Percentiles rank a stretch among this genome's conserved stretches.
phyloP scores from a whole-genome alignment of 2,888 invertebrate species.

The Mesochorus sp. region DNA sequence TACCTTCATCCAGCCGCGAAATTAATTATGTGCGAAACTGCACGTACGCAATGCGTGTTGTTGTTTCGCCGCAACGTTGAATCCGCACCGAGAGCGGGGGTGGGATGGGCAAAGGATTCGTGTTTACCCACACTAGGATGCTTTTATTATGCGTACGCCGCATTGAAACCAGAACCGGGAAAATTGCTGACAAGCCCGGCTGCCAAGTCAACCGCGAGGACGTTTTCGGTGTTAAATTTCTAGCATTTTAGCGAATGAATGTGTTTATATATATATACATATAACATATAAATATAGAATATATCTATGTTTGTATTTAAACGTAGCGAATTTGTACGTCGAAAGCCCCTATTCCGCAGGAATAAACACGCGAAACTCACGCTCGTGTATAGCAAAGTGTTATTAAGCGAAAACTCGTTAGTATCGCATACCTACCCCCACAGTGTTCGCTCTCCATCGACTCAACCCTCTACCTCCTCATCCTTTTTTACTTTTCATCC shows the following conservation, averaged over 20 bases:
- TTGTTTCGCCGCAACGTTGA: constrained; percentile 29
- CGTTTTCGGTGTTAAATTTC: constrained; percentile 14
- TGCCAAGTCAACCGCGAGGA: constrained; percentile 25
- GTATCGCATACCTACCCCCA: constrained; percentile 70
- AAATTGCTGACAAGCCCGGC: constrained; percentile 14
- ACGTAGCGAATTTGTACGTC: not conserved
- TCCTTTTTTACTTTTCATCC: too few relatives aligned
- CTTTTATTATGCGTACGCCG: not conserved
- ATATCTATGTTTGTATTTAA: not conserved
- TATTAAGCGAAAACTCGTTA: constrained; percentile 71
- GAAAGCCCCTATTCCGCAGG: constrained; percentile 22
- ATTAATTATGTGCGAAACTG: constrained; percentile 56
- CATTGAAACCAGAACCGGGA: constrained; percentile 21
- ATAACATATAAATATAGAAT: not conserved
- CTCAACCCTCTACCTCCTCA: constrained; percentile 9
- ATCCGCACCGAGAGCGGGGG: too few relatives aligned
- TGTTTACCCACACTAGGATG: not conserved
- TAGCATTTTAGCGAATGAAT: constrained; percentile 14
- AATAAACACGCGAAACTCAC: constrained; percentile 38
- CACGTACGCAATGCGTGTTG: constrained; percentile 13
- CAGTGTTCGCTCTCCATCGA: constrained; percentile 35
- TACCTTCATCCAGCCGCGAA: constrained; percentile 18
- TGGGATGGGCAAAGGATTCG: constrained; percentile 14
- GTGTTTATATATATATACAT: not conserved
- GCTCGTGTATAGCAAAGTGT: constrained; percentile 69